Percentiles rank a stretch among this genome's conserved stretches.
These are phyloP conservation scores for Barnardius zonarius DNA, from an alignment of 2,113 vertebrate species.

Conservation along the genomic window DNA sequence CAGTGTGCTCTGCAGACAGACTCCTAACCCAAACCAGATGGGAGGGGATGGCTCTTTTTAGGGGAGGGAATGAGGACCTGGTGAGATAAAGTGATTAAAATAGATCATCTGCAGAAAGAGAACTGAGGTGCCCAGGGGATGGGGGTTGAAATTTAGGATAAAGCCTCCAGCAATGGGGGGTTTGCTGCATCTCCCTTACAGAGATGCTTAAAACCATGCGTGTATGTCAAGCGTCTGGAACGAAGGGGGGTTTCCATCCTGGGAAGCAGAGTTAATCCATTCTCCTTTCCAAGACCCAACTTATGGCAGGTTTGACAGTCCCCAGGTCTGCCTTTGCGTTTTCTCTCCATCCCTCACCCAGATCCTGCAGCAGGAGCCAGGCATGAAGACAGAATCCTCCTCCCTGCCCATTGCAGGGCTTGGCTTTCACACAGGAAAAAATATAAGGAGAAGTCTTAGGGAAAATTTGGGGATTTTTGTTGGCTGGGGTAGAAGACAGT, in stretches of 20 bases:
- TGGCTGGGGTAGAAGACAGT: not conserved
- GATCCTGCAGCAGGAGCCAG: not conserved
- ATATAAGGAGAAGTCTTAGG: not conserved
- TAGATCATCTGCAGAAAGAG: not conserved
- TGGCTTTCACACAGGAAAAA: not conserved
- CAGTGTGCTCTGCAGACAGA: not conserved
- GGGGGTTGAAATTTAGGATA: not conserved
- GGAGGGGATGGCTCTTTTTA: not conserved
- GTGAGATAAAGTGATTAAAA: not conserved
- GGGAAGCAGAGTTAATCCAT: conserved; percentile 5
- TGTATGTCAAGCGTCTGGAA: not conserved
- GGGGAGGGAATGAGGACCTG: not conserved
- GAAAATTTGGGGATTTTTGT: not conserved
- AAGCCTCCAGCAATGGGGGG: not conserved
- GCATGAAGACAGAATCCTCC: not conserved
- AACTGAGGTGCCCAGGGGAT: not conserved
- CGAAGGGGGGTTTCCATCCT: not conserved
- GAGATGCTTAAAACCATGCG: not conserved
- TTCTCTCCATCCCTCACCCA: not conserved
- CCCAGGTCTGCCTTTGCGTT: not conserved
- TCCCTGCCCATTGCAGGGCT: not conserved
- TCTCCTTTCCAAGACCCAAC: not conserved
- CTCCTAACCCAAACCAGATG: conserved; percentile 72
- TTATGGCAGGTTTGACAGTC: conserved; percentile 18
- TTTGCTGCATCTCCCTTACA: not conserved